Conservation (phyloP, 2,888 invertebrate genomes). For the Mylabris sibirica region DNA sequence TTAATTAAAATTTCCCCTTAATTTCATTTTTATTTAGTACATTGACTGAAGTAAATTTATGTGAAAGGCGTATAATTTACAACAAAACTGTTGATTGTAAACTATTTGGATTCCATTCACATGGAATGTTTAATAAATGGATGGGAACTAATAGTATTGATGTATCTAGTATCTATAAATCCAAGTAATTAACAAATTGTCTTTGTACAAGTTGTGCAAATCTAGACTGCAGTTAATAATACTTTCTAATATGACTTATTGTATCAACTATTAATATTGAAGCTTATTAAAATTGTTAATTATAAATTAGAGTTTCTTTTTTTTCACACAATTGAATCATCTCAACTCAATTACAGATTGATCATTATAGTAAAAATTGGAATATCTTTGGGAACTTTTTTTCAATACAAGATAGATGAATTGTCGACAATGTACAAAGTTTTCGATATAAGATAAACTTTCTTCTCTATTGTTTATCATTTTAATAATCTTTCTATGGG, state of each 20-base stretch:
- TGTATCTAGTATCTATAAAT: neutral
- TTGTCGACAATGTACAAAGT: slow-evolving; percentile 21
- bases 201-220: neutral
- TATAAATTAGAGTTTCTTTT: neutral
- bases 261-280: neutral
- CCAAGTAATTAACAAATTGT: neutral
- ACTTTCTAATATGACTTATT: neutral
- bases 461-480: slow-evolving; percentile 26
- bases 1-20: neutral
- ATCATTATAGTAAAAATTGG: slow-evolving; percentile 20
- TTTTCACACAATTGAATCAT: slow-evolving; percentile 20
- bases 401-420: too few relatives aligned
- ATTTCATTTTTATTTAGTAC: neutral
- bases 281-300: neutral
- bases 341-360: slow-evolving; percentile 18
- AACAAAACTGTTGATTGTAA: neutral
- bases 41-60: neutral
- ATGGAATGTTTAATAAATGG: neutral
- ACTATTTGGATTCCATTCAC: slow-evolving; percentile 2
- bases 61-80: neutral
- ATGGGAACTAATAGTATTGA: neutral
- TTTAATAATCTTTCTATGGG: slow-evolving; percentile 7
- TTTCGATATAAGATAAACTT: slow-evolving; percentile 24
- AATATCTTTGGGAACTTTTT: slow-evolving; percentile 26
- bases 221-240: neutral